phyloP scores from a whole-genome alignment of 1,140 invertebrate genomes.

The Drosophila parvula region DNA sequence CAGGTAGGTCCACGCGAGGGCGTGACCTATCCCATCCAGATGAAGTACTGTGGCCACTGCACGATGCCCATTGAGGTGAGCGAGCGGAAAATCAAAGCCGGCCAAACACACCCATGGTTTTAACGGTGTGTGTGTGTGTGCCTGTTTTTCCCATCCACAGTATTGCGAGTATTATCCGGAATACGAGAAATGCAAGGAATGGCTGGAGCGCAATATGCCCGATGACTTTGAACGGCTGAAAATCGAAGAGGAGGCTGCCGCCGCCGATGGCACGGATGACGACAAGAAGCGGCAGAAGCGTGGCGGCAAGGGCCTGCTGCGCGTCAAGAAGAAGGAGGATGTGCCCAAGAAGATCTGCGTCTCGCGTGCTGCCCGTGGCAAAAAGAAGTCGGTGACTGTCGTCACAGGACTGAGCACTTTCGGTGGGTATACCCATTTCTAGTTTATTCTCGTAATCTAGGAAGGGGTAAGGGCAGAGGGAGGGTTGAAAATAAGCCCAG shows the following conservation, averaged over 20 bases:
- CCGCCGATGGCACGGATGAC: slow-evolving; percentile 89
- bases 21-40: slow-evolving; percentile 92
- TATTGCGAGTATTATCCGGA: slow-evolving; percentile 99
- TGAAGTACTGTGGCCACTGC: slow-evolving; percentile 97
- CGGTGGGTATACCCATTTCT: slow-evolving; percentile 85
- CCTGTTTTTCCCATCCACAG: slow-evolving; percentile 84
- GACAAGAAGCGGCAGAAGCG: slow-evolving; percentile 96
- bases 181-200: slow-evolving; percentile 98
- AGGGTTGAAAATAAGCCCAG: too few species aligned
- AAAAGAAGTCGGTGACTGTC: slow-evolving; percentile 99
- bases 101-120: slow-evolving; percentile 11
- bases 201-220: slow-evolving; percentile 97
- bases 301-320: slow-evolving; percentile 95
- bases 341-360: slow-evolving; percentile 95
- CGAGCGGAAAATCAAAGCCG: not conserved
- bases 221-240: slow-evolving; percentile 94
- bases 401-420: slow-evolving; percentile 94
- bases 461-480: too few species aligned
- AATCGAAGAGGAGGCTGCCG: slow-evolving; percentile 86
- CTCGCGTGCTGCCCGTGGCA: slow-evolving; percentile 96
- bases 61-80: slow-evolving; percentile 93
- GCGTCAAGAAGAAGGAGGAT: slow-evolving; percentile 94
- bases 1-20: slow-evolving; percentile 80
- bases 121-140: slow-evolving; percentile 8
- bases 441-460: too few species aligned